Base-by-base conservation (phyloP, 2,888 invertebrate genomes). In the Calameuta filiformis region DNA sequence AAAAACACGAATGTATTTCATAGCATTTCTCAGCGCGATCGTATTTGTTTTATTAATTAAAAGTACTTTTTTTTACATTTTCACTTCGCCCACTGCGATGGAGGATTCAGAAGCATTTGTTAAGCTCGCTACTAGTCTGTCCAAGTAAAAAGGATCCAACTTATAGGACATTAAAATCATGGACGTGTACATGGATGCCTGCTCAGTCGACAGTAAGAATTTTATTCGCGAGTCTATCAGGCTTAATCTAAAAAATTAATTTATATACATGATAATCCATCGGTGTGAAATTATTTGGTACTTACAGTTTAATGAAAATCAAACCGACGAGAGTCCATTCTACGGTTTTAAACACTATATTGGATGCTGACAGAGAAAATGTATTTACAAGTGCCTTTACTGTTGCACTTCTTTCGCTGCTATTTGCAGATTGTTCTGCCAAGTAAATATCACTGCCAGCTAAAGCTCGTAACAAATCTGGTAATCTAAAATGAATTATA, bases 251-350 rank as follows among this genome's bases (percentile, higher is more conserved):
- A 37, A 37, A 30, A n/a, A 68, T 35, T 71, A 76, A 37, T 37
- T 37, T 15, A 37, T 37, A 37, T 37, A 37, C 37, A 15, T 15
- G 12, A 37, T 37, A 37, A 37, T 37, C 37, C 15, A 37, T 15
- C 15, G 15, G 37, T 9, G 34, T 15, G 9, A 71, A 37, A 12
- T 68, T 4, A 12, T 37, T 71, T 30, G n/a, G 30, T 83, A 92
- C 93, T 92, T 92, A 94, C 93, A 96, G 92, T 90, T 95, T 94
- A 34, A 96, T 93, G 69, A 96, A 92, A 69, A 96, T 92, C n/a
- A 96, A 92, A 4, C 94, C 94, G 79, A 96, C 94, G 35, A 96
- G 91, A 79, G 93, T 95, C 96, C 96, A 96, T 85, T 96, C 94
- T 23, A 93, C 92, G 0, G 95, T 95, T 89, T 95, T 95, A 86